Evolutionary conservation across 2,113 vertebrate genomes (phyloP).

Genomic region (Peromyscus californicus): DNA sequence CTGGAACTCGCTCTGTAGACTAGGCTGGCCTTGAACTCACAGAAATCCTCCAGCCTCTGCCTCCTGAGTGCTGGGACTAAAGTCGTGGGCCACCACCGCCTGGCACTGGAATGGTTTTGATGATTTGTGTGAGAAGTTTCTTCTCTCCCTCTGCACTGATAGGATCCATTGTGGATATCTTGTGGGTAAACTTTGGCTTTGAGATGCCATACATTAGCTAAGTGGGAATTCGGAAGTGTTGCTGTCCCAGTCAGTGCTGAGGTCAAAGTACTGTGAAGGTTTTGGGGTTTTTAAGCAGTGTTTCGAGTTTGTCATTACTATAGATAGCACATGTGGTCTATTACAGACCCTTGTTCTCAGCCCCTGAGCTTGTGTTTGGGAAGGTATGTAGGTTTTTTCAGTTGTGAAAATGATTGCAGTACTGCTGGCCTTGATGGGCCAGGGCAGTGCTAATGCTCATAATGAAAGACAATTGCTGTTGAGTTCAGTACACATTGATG

Average conservation of each 20-base stretch:
- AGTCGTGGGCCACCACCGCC: neutral
- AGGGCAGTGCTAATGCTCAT: neutral
- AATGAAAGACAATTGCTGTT: neutral
- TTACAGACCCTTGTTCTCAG: neutral
- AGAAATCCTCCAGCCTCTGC: neutral
- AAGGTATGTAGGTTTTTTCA: neutral
- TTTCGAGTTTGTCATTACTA: neutral
- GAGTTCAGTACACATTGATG: neutral
- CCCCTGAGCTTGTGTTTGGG: neutral
- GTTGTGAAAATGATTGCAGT: neutral
- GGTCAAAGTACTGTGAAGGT: too few species aligned
- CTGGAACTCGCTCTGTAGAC: neutral
- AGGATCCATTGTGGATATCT: neutral
- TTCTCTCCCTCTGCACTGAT: neutral
- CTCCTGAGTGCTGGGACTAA: neutral
- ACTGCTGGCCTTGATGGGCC: neutral
- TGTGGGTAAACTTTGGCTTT: neutral
- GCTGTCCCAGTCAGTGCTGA: neutral
- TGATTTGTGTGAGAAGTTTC: neutral
- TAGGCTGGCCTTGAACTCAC: neutral
- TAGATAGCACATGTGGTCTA: neutral
- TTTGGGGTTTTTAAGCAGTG: neutral
- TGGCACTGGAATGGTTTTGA: conserved; percentile 6
- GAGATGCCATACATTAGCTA: neutral
- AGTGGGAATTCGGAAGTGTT: neutral